Base-by-base conservation (phyloP, 2,113 vertebrate species). In the Gila orcuttii region DNA sequence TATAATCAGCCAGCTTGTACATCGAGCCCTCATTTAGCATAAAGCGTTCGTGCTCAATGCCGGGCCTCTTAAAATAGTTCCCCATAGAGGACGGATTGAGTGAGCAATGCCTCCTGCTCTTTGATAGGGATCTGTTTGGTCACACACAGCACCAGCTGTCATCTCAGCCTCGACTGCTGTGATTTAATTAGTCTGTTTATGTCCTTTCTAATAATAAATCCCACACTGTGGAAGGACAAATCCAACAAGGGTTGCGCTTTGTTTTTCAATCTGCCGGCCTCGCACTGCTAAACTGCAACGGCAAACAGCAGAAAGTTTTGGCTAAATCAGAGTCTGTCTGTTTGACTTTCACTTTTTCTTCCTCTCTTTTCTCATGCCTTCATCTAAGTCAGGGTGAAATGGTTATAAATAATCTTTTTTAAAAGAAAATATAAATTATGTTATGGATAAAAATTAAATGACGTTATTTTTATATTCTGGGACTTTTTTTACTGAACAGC, bases 161-260 rank as follows among this genome's bases (percentile, higher is more conserved):
- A 97, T 96, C 95, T 95, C 95, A 94, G 96, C 97, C 97, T 89
- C 95, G 95, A 98, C 98, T 97, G 97, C 98, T 98, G 97, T 96
- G 97, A 99, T 99, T 99, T 99, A 98, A 99, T 99, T 99, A 99
- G 97, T 97, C 97, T 98, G 98, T 98, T 99, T 98, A 98, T 97
- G 97, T 98, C 98, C 97, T 98, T 98, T 99, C 98, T 99, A 99
- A 99, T 99, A 99, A 99, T 99, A 99, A 98, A 98, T 96, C 96
- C 95, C 95, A 97, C 96, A 96, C 97, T 96, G 96, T 96, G 96
- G 97, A 99, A 98, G 97, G 97, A 97, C 97, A 97, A 96, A 95
- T 97, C 95, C 95, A 94, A 96, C 96, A 94, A 91, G 96, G 95
- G 95, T 96, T 95, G 94, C 94, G 89, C 89, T 89, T 95, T 94